Conservation (phyloP, 92 coral and sea anemone genomes). For the Hydrozoanthus gracilis region DNA sequence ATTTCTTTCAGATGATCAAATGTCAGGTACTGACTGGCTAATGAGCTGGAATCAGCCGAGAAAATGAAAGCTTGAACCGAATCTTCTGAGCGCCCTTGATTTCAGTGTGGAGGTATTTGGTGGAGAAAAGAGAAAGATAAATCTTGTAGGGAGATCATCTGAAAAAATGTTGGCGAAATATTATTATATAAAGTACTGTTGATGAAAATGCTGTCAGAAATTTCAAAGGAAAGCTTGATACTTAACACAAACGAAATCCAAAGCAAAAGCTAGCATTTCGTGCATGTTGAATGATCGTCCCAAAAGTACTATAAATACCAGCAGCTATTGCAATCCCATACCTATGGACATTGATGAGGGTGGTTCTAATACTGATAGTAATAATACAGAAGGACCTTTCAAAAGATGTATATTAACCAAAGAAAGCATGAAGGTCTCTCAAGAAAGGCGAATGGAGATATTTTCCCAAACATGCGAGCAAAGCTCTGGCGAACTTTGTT, state of each 20-base stretch:
- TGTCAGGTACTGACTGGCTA: constrained; percentile 10
- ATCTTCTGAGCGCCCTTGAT: constrained; percentile 5
- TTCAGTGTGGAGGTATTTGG: constrained; percentile 19
- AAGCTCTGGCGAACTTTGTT: neutral
- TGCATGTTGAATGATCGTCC: constrained; percentile 6
- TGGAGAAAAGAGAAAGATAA: constrained; percentile 6
- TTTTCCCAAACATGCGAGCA: neutral
- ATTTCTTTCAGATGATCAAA: constrained; percentile 18
- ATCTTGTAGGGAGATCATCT: constrained; percentile 25
- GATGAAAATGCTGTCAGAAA: neutral
- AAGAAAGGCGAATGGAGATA: neutral
- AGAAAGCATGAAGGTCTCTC: neutral
- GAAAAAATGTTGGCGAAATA: constrained; percentile 4
- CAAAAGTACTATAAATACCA: neutral
- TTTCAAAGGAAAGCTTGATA: constrained; percentile 8
- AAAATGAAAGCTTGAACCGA: constrained; percentile 3
- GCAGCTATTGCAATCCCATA: constrained; percentile 2
- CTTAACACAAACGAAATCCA: constrained; percentile 14
- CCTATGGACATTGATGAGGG: constrained; percentile 21
- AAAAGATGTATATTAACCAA: neutral
- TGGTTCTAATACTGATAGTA: constrained; percentile 13
- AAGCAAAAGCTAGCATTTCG: constrained; percentile 1
- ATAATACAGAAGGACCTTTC: neutral
- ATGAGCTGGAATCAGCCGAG: constrained; percentile 6
- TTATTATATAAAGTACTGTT: too few relatives aligned